Evolutionary conservation across 2,888 invertebrate species (phyloP).

Genomic region (Selenia dentaria): DNA sequence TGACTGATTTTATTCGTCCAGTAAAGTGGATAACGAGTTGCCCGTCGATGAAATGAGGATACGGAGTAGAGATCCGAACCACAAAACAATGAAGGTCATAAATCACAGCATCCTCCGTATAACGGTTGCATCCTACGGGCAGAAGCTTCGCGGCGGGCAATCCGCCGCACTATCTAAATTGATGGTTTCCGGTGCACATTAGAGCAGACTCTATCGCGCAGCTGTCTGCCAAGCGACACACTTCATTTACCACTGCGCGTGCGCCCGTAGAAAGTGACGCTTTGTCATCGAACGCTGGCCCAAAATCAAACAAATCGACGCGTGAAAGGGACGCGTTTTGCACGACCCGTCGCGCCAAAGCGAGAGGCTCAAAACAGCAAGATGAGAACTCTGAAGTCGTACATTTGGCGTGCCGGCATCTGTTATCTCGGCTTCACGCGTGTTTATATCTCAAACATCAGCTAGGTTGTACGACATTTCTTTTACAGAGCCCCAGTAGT

Average conservation of each 20-base stretch:
- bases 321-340: constrained; percentile 46
- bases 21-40: constrained; percentile 45
- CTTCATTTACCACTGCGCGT: constrained; percentile 79
- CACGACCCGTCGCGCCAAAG: constrained; percentile 32
- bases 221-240: constrained; percentile 79
- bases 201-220: constrained; percentile 72
- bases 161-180: constrained; percentile 80
- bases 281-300: constrained; percentile 64
- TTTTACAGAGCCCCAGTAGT: constrained; percentile 13
- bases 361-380: constrained; percentile 42
- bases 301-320: constrained; percentile 66
- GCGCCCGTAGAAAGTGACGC: constrained; percentile 79
- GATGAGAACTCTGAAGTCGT: constrained; percentile 38
- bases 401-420: constrained; percentile 55
- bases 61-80: constrained; percentile 57
- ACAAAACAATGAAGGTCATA: constrained; percentile 81
- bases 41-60: constrained; percentile 60
- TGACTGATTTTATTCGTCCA: constrained; percentile 27
- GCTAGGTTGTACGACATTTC: too few species aligned
- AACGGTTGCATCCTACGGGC: constrained; percentile 77
- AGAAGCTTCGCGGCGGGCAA: constrained; percentile 74
- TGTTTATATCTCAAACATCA: constrained; percentile 55
- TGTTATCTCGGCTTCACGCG: constrained; percentile 44
- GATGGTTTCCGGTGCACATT: constrained; percentile 82
- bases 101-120: constrained; percentile 78